Evolutionary conservation across 2,797 vertebrate species (phyloP).

Genomic region (Ctenopoma multispine): DNA sequence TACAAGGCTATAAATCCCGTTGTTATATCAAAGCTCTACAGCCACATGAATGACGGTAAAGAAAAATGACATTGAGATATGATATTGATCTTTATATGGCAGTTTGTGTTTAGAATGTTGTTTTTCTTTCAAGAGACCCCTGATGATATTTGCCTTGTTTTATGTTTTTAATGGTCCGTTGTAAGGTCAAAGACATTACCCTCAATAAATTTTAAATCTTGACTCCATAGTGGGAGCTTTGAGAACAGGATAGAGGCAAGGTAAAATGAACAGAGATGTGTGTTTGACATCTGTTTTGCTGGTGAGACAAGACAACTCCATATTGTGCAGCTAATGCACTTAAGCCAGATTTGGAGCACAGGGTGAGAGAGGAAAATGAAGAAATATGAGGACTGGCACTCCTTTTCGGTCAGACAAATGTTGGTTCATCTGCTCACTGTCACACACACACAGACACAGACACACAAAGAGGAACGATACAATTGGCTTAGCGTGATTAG

Average conservation of each 20-base stretch:
- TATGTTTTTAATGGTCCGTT: conserved; percentile 48
- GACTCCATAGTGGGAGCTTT: conserved; percentile 34
- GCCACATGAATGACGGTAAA: conserved; percentile 14
- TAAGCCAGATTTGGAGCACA: conserved; percentile 70
- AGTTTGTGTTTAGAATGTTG: conserved; percentile 49
- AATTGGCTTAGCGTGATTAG: conserved; percentile 84
- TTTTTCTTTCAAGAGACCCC: conserved; percentile 46
- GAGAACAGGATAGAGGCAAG: conserved; percentile 26
- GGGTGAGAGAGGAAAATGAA: conserved; percentile 68
- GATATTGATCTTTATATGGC: conserved; percentile 55
- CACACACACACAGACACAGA: conserved; percentile 7
- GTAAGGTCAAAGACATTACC: conserved; percentile 46
- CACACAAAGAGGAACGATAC: conserved; percentile 55
- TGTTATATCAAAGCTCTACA: conserved; percentile 54
- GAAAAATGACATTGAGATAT: conserved; percentile 36
- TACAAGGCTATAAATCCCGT: conserved; percentile 55
- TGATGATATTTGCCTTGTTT: conserved; percentile 44
- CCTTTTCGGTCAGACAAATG: conserved; percentile 72
- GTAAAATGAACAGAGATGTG: conserved; percentile 54
- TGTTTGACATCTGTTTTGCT: conserved; percentile 73
- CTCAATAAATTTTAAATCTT: conserved; percentile 28
- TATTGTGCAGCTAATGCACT: conserved; percentile 74
- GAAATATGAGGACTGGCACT: conserved; percentile 75
- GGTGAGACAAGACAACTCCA: conserved; percentile 72
- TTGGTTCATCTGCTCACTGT: conserved; percentile 76